These are phyloP conservation scores for Malurus leucopterus DNA, from an alignment of 2,797 vertebrate species.

Conservation along the genomic window DNA sequence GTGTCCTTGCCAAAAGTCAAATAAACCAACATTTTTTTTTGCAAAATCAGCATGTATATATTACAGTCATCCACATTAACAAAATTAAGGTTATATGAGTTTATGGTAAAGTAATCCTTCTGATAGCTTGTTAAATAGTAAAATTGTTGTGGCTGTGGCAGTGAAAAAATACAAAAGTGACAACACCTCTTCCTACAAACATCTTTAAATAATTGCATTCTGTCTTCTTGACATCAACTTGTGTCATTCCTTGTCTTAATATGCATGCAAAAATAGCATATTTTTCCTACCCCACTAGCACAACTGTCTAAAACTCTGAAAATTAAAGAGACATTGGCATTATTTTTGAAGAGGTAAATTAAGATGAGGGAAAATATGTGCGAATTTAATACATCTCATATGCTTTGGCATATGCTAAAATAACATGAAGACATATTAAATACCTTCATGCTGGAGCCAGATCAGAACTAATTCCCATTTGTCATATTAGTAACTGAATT, in stretches of 20 bases:
- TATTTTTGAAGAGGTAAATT: not conserved
- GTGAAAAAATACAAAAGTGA: not conserved
- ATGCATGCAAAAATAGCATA: not conserved
- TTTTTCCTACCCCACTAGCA: not conserved
- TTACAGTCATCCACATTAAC: not conserved
- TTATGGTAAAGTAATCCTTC: not conserved
- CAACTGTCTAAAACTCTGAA: not conserved
- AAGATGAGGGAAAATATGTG: not conserved
- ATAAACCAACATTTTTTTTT: not conserved
- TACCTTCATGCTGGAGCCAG: not conserved
- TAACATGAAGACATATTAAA: not conserved
- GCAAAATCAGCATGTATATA: not conserved
- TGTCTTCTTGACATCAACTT: not conserved
- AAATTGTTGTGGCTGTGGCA: slow-evolving; percentile 7
- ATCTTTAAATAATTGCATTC: not conserved
- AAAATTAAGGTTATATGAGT: not conserved
- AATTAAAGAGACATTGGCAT: not conserved
- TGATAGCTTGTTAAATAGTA: not conserved
- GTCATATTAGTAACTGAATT: not conserved
- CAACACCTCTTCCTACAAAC: not conserved
- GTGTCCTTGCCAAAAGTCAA: not conserved
- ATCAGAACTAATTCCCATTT: not conserved
- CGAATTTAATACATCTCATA: not conserved
- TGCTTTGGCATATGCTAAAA: not conserved
- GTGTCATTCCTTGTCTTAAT: not conserved